These are phyloP conservation scores for Noctua comes DNA, from an alignment of 2,888 invertebrate species.

Conservation along the genomic window DNA sequence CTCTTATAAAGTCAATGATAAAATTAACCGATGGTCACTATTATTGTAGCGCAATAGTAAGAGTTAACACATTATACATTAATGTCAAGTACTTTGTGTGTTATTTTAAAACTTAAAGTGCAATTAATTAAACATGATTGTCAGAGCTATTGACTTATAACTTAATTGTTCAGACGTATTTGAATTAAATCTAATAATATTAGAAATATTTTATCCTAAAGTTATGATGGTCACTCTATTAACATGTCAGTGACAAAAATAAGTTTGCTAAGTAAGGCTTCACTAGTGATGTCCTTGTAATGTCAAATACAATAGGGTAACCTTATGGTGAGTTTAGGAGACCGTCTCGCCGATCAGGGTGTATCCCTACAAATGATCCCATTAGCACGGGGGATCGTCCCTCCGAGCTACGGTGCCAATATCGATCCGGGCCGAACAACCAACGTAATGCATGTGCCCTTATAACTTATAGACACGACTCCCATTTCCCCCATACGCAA, in stretches of 20 bases:
- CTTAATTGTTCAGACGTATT: neutral
- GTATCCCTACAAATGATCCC: constrained; percentile 81
- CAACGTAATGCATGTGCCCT: constrained; percentile 54
- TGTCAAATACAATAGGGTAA: constrained; percentile 40
- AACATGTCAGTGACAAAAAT: constrained; percentile 8
- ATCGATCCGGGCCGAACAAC: constrained; percentile 74
- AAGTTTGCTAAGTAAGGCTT: neutral
- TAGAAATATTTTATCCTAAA: constrained; percentile 12
- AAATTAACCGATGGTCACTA: constrained; percentile 6
- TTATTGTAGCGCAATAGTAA: neutral
- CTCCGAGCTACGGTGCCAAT: constrained; percentile 76
- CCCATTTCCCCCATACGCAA: constrained; percentile 42
- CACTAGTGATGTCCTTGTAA: constrained; percentile 8
- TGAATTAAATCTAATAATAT: constrained; percentile 12
- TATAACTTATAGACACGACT: constrained; percentile 45
- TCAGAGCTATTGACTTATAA: neutral
- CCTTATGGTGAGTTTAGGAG: constrained; percentile 65
- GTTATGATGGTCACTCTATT: constrained; percentile 24
- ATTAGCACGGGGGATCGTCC: constrained; percentile 80
- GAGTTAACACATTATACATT: neutral
- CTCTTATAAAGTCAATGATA: neutral
- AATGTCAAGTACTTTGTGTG: neutral
- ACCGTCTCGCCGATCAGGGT: constrained; percentile 72
- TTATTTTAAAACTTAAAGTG: constrained; percentile 1
- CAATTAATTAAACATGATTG: neutral